Conservation (phyloP, 2,888 invertebrate genomes). For the Tillus elongatus region DNA sequence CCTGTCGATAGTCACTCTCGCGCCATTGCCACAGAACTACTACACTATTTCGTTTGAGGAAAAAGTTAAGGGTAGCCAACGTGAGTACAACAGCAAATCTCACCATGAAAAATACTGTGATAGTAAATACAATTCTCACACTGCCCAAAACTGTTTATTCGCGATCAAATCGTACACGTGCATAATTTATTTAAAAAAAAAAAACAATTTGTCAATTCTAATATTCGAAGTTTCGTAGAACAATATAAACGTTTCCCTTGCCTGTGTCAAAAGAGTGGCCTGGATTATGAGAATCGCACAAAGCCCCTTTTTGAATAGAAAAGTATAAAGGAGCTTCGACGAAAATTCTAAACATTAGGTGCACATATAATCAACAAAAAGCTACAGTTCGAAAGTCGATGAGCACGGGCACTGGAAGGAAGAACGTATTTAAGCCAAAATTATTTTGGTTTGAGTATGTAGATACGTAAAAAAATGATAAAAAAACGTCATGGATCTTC, state of each 20-base stretch:
- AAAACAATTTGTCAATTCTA: too few relatives aligned
- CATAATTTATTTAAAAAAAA: too few relatives aligned
- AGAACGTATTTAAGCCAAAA: too few relatives aligned
- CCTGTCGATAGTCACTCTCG: constrained; percentile 1
- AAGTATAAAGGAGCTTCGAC: background rate
- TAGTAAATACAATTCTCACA: background rate
- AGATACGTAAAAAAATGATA: too few relatives aligned
- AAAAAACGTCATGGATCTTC: too few relatives aligned
- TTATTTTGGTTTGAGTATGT: too few relatives aligned
- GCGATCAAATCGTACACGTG: background rate
- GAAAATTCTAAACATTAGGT: constrained; percentile 3
- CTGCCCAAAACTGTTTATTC: background rate
- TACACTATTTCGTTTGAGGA: background rate
- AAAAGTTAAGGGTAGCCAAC: background rate
- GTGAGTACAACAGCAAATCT: background rate
- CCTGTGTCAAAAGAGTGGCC: background rate
- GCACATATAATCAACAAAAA: too few relatives aligned
- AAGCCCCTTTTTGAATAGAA: constrained; percentile 2
- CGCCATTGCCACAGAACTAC: constrained; percentile 2
- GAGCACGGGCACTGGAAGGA: too few relatives aligned
- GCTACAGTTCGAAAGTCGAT: too few relatives aligned
- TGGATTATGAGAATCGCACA: background rate
- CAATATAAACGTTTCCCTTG: background rate
- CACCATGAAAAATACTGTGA: constrained; percentile 1
- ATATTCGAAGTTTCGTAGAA: background rate